Evolutionary conservation across 2,797 vertebrate genomes (phyloP).

Genomic region (Chlorospingus semifuscus): DNA sequence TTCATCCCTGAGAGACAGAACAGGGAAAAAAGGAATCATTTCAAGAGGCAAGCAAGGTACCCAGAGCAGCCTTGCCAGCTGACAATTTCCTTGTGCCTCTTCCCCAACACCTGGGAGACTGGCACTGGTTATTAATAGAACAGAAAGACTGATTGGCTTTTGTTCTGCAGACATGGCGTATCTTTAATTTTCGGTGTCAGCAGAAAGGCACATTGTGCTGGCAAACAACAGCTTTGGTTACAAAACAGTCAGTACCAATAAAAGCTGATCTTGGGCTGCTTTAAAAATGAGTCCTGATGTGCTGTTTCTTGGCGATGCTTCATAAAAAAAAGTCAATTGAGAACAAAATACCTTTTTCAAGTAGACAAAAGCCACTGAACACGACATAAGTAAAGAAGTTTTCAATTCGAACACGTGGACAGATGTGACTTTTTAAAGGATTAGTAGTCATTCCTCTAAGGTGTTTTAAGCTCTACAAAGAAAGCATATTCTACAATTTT

Average conservation of each 20-base stretch:
- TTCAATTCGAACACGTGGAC: rapidly evolving
- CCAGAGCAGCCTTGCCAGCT: neutral
- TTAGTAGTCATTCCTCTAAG: neutral
- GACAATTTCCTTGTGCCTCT: conserved; percentile 23
- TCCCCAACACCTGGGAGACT: conserved; percentile 25
- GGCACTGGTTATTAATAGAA: conserved; percentile 26
- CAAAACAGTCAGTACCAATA: conserved; percentile 38
- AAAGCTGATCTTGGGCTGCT: neutral
- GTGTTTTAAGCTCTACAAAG: neutral
- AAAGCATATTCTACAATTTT: neutral
- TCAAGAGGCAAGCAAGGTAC: neutral
- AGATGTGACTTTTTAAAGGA: neutral
- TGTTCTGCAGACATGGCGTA: conserved; percentile 29
- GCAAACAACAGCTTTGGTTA: conserved; percentile 49
- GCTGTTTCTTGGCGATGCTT: neutral
- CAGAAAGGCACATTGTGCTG: conserved; percentile 25
- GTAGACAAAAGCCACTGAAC: neutral
- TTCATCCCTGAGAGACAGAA: neutral
- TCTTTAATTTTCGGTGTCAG: neutral
- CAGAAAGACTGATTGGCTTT: conserved; percentile 29
- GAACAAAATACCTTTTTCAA: neutral
- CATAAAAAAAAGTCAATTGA: neutral
- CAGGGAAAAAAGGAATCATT: neutral
- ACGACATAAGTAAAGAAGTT: neutral
- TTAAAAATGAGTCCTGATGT: neutral